Conservation (phyloP, 2,797 vertebrate genomes). For the Darevskia nairensis region DNA sequence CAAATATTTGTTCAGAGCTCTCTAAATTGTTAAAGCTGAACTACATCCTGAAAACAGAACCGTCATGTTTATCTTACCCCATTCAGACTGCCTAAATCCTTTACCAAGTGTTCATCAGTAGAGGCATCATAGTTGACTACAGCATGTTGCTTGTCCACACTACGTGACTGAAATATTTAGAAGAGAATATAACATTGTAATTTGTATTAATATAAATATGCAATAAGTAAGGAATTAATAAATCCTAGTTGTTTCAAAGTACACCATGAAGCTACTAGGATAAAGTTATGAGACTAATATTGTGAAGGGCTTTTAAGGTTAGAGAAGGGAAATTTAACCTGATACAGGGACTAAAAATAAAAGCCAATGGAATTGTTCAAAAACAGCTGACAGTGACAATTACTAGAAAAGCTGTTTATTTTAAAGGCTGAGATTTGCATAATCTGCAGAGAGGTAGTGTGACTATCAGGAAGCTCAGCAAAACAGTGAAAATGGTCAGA, state of each 20-base stretch:
- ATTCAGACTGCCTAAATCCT: constrained; percentile 97
- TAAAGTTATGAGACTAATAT: neutral
- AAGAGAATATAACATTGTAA: neutral
- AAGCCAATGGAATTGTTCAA: neutral
- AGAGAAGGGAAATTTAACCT: neutral
- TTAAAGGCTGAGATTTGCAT: neutral
- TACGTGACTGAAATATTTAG: constrained; percentile 87
- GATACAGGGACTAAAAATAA: neutral
- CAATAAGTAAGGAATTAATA: neutral
- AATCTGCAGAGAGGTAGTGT: neutral
- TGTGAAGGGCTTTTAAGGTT: neutral
- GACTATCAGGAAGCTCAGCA: neutral
- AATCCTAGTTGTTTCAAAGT: neutral
- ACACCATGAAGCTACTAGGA: neutral
- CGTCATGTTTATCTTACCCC: constrained; percentile 85
- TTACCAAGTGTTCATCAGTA: constrained; percentile 94
- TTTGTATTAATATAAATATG: neutral
- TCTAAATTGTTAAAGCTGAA: neutral
- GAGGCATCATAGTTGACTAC: constrained; percentile 95
- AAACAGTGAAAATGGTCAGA: constrained; percentile 7
- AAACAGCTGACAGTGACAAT: neutral
- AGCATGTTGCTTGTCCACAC: constrained; percentile 99
- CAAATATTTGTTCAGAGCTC: neutral
- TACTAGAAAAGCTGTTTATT: neutral
- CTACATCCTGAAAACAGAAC: neutral